Evolutionary conservation across 2,888 invertebrate species (phyloP).

Genomic region (Mesorhabditis spiculigera): DNA sequence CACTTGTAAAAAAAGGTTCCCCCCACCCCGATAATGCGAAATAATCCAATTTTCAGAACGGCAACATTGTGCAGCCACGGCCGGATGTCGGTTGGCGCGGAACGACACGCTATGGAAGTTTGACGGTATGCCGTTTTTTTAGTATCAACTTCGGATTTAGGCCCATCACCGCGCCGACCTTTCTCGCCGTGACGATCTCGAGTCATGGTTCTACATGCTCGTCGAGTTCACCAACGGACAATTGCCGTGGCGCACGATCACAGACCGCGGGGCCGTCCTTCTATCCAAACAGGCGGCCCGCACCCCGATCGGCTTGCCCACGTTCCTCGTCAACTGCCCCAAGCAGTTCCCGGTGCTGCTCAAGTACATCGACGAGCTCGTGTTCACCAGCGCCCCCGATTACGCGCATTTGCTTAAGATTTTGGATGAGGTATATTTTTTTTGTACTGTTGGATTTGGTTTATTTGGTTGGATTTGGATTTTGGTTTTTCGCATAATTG

Average conservation of each 20-base stretch:
- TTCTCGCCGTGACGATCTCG: conserved; percentile 38
- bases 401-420: conserved; percentile 33
- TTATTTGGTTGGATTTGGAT: no score
- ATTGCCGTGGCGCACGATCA: conserved; percentile 42
- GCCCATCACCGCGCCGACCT: conserved; percentile 20
- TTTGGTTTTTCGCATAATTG: no score
- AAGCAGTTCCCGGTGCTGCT: conserved; percentile 32
- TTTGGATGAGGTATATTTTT: conserved; percentile 27
- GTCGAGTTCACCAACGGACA: conserved; percentile 40
- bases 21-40: no score
- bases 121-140: conserved; percentile 10
- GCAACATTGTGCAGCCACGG: conserved; percentile 31
- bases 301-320: conserved; percentile 13
- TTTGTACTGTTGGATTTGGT: conserved; percentile 29
- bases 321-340: conserved; percentile 38
- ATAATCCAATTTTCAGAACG: no score
- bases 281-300: background rate
- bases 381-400: conserved; percentile 37
- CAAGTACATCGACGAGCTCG: conserved; percentile 32
- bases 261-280: conserved; percentile 2
- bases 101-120: conserved; percentile 44
- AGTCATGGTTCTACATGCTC: conserved; percentile 46
- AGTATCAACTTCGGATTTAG: background rate
- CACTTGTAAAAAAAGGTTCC: no score
- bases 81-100: conserved; percentile 49